Base-by-base conservation (phyloP, 2,888 invertebrate species). In the Drosophila rellima region DNA sequence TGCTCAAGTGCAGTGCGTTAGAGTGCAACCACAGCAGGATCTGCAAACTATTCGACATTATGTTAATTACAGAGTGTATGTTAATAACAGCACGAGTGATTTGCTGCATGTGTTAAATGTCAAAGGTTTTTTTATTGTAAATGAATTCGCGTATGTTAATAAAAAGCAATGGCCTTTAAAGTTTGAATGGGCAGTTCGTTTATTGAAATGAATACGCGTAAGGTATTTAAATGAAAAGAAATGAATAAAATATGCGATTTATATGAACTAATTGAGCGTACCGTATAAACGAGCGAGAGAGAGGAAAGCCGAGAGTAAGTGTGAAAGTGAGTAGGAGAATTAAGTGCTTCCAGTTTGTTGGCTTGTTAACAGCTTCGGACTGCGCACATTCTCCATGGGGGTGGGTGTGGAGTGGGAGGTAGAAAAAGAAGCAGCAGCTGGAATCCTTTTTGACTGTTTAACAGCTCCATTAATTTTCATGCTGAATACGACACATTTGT, bases 371-470 rank as follows among this genome's bases (percentile, higher is more conserved):
- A 47, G 57, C 47, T 57, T 29, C 13, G n/a, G 40, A 51, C 37
- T 39, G 39, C 17, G 29, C 8, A 3, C 29, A 44, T 40, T 59
- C 57, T 23, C 6, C 5, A 6, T 23, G 23, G 23, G 23, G 23
- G 23, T n/a, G n/a, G n/a, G n/a, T n/a, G 23, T 7, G 7, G 7
- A 7, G 6, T 7, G 26, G 35, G 6, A n/a, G 35, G n/a, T 33
- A 33, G 0, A 35, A n/a, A 13, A n/a, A 13, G 17, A 2, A 11
- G 3, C 6, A 35, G 23, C 15, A 26, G 52, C 20, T 56, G 50
- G 37, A 56, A 33, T 45, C 35, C 51, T 52, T 55, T 51, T 70
- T 63, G 23, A 52, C 42, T 66, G 47, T 35, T 66, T 45, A 66
- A 52, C 42, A 20, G 39, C 18, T 11, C 51, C 56, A 66, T 71